Conservation (phyloP, 2,797 vertebrate species). For the Tiaroga cobitis region DNA sequence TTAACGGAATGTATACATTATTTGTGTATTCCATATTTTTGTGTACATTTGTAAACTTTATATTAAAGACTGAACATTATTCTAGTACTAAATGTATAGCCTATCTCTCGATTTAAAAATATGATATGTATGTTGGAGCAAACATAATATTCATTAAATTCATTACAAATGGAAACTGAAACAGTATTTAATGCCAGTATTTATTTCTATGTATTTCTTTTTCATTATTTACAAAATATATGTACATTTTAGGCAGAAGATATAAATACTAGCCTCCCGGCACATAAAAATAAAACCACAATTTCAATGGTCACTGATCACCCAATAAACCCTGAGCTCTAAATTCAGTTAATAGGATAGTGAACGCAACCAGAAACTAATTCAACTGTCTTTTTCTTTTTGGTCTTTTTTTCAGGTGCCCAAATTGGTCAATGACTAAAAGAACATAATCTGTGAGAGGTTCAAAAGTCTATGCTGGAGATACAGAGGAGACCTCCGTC, state of each 20-base stretch:
- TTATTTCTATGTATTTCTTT: constrained; percentile 35
- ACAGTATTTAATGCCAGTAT: constrained; percentile 31
- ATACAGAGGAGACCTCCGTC: constrained; percentile 77
- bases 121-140: not conserved
- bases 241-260: constrained; percentile 11
- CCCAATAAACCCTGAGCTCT: not conserved
- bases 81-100: not conserved
- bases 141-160: not conserved
- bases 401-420: not conserved
- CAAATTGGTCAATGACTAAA: constrained; percentile 18
- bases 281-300: constrained; percentile 18
- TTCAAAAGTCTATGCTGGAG: constrained; percentile 70
- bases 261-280: constrained; percentile 20
- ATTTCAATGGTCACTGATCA: constrained; percentile 8
- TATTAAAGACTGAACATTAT: not conserved
- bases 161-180: constrained; percentile 3
- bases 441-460: not conserved
- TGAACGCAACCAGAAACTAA: constrained; percentile 3
- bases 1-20: not conserved
- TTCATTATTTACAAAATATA: constrained; percentile 39
- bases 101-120: not conserved
- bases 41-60: not conserved
- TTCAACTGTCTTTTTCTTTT: constrained; percentile 4
- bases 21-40: not conserved
- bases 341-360: not conserved